Evolutionary conservation across 2,888 invertebrate species (phyloP), one percentile per base, ranked within the genome.

Genomic region (Corbicula japonica): DNA sequence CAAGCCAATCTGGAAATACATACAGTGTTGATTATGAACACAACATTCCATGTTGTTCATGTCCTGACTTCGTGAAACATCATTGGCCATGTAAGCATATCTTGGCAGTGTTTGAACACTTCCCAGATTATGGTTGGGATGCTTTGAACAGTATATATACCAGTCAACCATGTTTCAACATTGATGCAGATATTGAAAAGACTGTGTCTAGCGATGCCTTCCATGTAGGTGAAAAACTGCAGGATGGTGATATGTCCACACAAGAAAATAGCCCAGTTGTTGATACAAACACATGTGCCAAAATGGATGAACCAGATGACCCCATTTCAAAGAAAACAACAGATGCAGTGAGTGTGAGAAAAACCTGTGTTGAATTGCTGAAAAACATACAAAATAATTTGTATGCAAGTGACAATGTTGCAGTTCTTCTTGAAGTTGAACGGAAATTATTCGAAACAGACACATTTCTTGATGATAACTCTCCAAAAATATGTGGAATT

Each of bases 51-150:
- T 30, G 4, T n/a, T 63, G 63, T 26, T 46, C 63, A 4, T 63
- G 63, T 46, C 63, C 63, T 18, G 66, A 66, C 66, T 66, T 50
- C 34, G 26, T 2, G 23, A 50, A 52, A 35, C 35, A 18, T 10
- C 50, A 66, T 35, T 66, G 66, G 66, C 66, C 66, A 1, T 66
- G 66, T 26, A 66, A 66, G 35, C 66, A 66, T 35, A 26, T 52
- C 34, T 34, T 66, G 34, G 52, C 52, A 10, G 35, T 66, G 21
- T 66, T 52, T 30, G n/a, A n/a, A 5, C 52, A 66, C 52, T 52
- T 34, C 52, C 52, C 66, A 52, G 66, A 52, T 34, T 38, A 52
- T 52, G 66, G 52, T 34, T 66, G 66, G 66, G 66, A 66, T 38
- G 35, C 32, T 26, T 21, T 52, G 2, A 5, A n/a, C 30, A 6